Base-by-base conservation (phyloP, 2,888 invertebrate species). In the Lasioglossum figueresi region DNA sequence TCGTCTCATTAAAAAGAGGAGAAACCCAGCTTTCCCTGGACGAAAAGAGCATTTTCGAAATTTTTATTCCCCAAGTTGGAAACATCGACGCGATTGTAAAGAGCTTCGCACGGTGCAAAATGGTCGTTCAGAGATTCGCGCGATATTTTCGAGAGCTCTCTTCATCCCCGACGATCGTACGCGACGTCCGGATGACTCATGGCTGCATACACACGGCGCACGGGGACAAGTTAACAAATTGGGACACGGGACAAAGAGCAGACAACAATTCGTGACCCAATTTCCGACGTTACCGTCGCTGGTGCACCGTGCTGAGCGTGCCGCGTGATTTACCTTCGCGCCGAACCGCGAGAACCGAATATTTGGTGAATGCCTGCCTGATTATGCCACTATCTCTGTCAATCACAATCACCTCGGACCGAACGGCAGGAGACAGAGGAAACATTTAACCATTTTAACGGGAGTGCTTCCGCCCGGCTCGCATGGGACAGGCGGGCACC, bases 371-470 rank as follows among this genome's bases (percentile, higher is more conserved):
- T 79, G 79, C 77, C 14, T 4, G 70, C 31, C 66, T 40, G 76
- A 86, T 85, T 37, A 79, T 56, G 73, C 37, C 23, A 34, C 75
- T 45, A 80, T 45, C 86, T 76, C 76, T 68, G 80, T 63, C 81
- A 80, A 76, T 84, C 79, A 66, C 63, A 59, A 70, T 83, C 75
- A 78, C 40, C 79, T 79, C 77, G 74, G 79, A 76, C 82, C 73
- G 71, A 73, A 79, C 74, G 74, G 16, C 74, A 52, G 72, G 73
- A 74, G 83, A 34, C 83, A 75, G 84, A 85, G 85, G 85, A 88
- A 88, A 86, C 88, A 80, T 85, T 87, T 86, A 87, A 81, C 73
- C 80, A 81, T 86, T 83, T 88, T 84, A 88, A 88, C 83, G 75
- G 88, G 82, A 83, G 85, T 80, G 70, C 84, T 88, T 88, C 88